Percentiles rank a stretch among this genome's conserved stretches.
phyloP scores from a whole-genome alignment of 1,140 invertebrate species.

The Drosophila fuyamai region DNA sequence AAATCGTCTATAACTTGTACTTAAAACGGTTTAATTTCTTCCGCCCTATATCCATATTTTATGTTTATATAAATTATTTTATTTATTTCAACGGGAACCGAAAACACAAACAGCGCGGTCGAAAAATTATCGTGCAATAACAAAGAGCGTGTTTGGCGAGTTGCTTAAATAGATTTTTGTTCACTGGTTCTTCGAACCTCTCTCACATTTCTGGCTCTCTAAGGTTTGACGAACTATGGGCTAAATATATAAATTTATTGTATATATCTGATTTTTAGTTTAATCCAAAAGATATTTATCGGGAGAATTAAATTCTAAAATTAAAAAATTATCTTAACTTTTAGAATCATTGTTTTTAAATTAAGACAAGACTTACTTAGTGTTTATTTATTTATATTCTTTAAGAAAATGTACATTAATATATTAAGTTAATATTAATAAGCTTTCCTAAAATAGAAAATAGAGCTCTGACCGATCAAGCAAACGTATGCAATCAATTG shows the following conservation, averaged over 20 bases:
- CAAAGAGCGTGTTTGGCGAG: not conserved
- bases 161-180: slow-evolving; percentile 14
- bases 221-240: slow-evolving; percentile 4
- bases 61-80: not conserved
- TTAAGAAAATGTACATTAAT: too few species aligned
- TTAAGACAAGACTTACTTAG: too few species aligned
- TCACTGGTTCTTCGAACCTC: slow-evolving; percentile 3
- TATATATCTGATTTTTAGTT: too few species aligned
- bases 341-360: too few species aligned
- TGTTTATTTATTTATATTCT: too few species aligned
- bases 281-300: too few species aligned
- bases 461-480: not conserved
- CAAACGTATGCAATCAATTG: not conserved
- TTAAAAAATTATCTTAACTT: too few species aligned
- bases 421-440: too few species aligned
- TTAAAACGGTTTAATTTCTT: slow-evolving; percentile 7
- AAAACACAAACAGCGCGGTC: slow-evolving; percentile 11
- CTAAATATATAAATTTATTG: not conserved
- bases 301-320: too few species aligned
- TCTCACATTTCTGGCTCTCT: not conserved
- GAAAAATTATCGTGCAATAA: slow-evolving; percentile 13
- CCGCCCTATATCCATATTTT: slow-evolving; percentile 18
- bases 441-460: too few species aligned
- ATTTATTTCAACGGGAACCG: slow-evolving; percentile 6
- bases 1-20: not conserved